Evolutionary conservation across 2,797 vertebrate species (phyloP), one percentile per base, ranked within the genome.

Genomic region (Knipowitschia caucasica): DNA sequence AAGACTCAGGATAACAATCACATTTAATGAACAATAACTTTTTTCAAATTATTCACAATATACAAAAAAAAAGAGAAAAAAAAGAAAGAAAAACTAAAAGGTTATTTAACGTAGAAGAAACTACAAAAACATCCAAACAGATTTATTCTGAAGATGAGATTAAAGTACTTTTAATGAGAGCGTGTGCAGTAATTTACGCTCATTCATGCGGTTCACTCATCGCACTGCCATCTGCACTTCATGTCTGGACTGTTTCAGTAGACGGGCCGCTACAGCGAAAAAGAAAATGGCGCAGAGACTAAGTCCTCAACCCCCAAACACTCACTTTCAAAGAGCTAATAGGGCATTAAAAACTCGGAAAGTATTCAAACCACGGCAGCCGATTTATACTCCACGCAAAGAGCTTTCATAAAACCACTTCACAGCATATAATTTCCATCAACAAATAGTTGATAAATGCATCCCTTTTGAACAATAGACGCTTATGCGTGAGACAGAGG

Each of bases 261-360:
- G 39, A 25, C 87, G 87, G 86, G 86, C 86, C 82, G 86, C 85
- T 88, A 87, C 80, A 87, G 80, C 86, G 85, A 90, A 96, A 98
- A 97, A 98, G 93, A 98, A 99, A 99, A 99, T 98, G 96, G 95
- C 95, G 95, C 94, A 99, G 96, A 99, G 96, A 99, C 95, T 98
- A 98, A 98, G 96, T 99, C 95, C 95, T 92, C 92, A 98, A 93
- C 91, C 92, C 92, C 92, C 94, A 95, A 93, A 95, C 92, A 94
- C 90, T 94, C 90, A 90, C 83, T 91, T 92, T 91, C 83, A 88
- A 78, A 62, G 59, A 64, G 53, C 61, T 79, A 86, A 75, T 84
- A 55, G 25, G 69, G 52, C 7, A 46, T 42, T 42, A 71, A 73
- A 68, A 53, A 20, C 54, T 0, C 0, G 1, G 11, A 31, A 56